Evolutionary conservation across 64 coral and sea anemone genomes (phyloP), one percentile per base, ranked within the genome.

Genomic region (Stylophora pistillata): DNA sequence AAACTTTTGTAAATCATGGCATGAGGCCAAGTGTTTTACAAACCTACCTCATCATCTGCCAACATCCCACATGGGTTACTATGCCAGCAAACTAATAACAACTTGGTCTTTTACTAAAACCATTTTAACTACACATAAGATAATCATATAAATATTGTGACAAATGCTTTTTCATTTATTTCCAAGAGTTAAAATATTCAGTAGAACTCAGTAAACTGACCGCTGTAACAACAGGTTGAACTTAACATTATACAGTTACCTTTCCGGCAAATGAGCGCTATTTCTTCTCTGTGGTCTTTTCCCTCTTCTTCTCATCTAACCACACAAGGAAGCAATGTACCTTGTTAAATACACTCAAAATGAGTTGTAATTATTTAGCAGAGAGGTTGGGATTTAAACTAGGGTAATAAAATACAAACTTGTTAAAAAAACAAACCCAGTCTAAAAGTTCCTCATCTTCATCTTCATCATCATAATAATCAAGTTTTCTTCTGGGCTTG

Each of bases 251-350:
- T 11, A 12, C 9, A 20, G 25, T 37, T 81, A 93, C 91, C 95
- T 96, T 64, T 93, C 91, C 25, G 80, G 80, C 71, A 90, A 74
- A 65, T 90, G 95, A 23, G 95, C 95, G 83, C 95, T 96, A 58
- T 73, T 96, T 90, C 86, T 57, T 82, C 95, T 55, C 33, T 87
- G 86, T 10, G 86, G 54, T 80, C 82, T 88, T 66, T 30, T 89
- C 63, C 91, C 91, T 76, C 77, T 89, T 64, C 74, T 76, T 47
- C 70, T 77, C 58, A 89, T 71, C 91, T 93, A 58, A 52, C 78
- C 77, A 72, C 5, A 25, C 23, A 37, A 41, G 11, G 11, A 21
- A 33, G 28, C 54, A 57, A 87, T 30, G n/a, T 13, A 41, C 6
- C 37, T 41, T 2, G 2, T 41, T 41, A 2, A 41, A 6, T 41